Evolutionary conservation across 2,113 vertebrate species (phyloP).

Genomic region (Ornithorhynchus anatinus): DNA sequence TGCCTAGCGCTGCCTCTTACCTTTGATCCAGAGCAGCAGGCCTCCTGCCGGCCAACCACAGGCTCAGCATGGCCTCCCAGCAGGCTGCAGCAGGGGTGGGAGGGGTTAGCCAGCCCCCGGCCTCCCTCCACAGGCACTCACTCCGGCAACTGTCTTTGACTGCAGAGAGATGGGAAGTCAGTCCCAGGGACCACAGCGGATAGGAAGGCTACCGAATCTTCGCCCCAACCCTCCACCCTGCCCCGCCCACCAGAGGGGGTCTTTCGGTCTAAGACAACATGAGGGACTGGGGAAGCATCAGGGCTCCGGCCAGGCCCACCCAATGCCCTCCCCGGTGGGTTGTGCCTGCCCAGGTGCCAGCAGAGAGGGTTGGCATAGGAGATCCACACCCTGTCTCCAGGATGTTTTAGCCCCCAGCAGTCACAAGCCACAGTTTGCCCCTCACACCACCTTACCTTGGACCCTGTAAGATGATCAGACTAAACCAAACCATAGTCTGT

Average conservation of each 20-base stretch:
- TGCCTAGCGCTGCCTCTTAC: conserved; percentile 24
- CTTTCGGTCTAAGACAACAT: no score
- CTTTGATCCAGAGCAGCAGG: conserved; percentile 7
- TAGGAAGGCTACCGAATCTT: background rate
- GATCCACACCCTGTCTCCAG: background rate
- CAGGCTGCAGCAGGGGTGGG: background rate
- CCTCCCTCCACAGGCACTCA: background rate
- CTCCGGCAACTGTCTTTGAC: no score
- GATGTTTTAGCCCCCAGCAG: background rate
- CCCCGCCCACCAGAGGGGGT: conserved; percentile 41
- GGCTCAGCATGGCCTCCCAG: conserved; percentile 16
- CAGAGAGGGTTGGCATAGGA: conserved; percentile 16
- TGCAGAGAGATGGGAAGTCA: no score
- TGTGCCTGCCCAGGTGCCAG: conserved; percentile 25
- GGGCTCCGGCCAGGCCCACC: background rate
- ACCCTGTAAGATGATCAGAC: no score
- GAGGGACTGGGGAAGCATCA: conserved; percentile 32
- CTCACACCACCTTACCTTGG: background rate
- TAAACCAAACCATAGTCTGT: no score
- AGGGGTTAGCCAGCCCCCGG: background rate
- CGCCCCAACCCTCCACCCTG: background rate
- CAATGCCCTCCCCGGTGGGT: background rate
- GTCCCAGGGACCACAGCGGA: background rate
- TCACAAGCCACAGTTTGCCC: no score
- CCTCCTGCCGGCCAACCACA: background rate